phyloP scores from a whole-genome alignment of 2,888 invertebrate species.

The Noctuana brunneofusca region DNA sequence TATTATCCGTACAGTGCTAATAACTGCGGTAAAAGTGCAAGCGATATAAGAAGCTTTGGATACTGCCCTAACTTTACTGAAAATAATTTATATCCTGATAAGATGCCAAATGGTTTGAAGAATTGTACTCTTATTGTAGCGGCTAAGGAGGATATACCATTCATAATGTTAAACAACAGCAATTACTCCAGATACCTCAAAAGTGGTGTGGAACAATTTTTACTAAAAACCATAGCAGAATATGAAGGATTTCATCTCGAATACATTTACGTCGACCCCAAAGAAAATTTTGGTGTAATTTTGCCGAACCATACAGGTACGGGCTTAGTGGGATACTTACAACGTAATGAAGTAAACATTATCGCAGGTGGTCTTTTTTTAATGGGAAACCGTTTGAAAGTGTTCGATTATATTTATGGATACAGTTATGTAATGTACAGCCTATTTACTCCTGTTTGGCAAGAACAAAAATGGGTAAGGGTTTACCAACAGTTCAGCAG shows the following conservation, averaged over 20 bases:
- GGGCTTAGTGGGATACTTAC: slow-evolving; percentile 51
- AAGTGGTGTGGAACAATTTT: slow-evolving; percentile 56
- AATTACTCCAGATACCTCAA: slow-evolving; percentile 42
- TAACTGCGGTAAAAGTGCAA: slow-evolving; percentile 17
- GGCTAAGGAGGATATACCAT: slow-evolving; percentile 16
- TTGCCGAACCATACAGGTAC: slow-evolving; percentile 54
- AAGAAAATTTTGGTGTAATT: slow-evolving; percentile 48
- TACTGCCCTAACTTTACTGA: slow-evolving; percentile 9
- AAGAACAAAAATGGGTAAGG: slow-evolving; percentile 52
- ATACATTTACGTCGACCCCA: slow-evolving; percentile 41
- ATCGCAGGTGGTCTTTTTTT: slow-evolving; percentile 55
- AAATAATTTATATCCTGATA: slow-evolving; percentile 18
- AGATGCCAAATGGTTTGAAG: neutral
- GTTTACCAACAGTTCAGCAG: slow-evolving; percentile 54
- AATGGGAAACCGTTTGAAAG: slow-evolving; percentile 52
- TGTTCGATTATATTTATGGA: slow-evolving; percentile 61
- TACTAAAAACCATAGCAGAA: slow-evolving; percentile 52
- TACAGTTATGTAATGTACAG: slow-evolving; percentile 50
- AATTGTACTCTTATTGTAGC: slow-evolving; percentile 22
- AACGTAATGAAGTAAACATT: slow-evolving; percentile 50
- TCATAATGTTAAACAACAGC: neutral
- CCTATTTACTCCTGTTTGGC: slow-evolving; percentile 50
- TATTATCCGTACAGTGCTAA: slow-evolving; percentile 16
- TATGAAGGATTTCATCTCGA: slow-evolving; percentile 48
- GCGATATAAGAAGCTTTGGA: slow-evolving; percentile 19